Conservation (phyloP, 2,888 invertebrate species). For the Ectemnius lituratus region DNA sequence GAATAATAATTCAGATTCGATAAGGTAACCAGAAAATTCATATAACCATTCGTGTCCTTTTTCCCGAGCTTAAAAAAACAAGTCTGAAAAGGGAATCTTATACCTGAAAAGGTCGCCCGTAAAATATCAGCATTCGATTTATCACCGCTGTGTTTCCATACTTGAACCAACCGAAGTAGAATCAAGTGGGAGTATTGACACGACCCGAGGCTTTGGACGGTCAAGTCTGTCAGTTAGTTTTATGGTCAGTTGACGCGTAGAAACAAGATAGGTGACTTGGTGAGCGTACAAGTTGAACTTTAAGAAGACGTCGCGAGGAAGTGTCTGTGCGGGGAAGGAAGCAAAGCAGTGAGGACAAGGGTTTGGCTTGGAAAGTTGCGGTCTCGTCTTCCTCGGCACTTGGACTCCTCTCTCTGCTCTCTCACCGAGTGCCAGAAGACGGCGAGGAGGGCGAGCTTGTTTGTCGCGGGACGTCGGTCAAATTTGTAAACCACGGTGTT, state of each 20-base stretch:
- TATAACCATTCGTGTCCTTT: too few species aligned
- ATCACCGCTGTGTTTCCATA: too few species aligned
- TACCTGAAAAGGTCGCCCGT: too few species aligned
- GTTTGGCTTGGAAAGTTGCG: neutral
- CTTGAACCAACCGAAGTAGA: too few species aligned
- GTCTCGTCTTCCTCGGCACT: conserved; percentile 9
- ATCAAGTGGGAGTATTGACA: too few species aligned
- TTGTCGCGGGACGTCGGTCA: conserved; percentile 48
- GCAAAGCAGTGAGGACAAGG: too few species aligned
- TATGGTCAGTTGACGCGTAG: conserved; percentile 38
- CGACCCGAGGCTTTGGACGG: neutral
- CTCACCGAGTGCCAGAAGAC: neutral
- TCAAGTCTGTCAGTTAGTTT: conserved; percentile 35
- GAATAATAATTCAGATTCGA: too few species aligned
- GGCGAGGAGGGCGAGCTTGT: conserved; percentile 39
- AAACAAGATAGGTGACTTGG: conserved; percentile 39
- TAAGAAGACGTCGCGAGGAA: conserved; percentile 39
- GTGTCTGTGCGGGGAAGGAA: neutral
- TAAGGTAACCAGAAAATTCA: too few species aligned
- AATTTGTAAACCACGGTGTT: conserved; percentile 56
- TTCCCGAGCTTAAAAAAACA: too few species aligned
- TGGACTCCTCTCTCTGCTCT: conserved; percentile 12
- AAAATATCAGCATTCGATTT: too few species aligned
- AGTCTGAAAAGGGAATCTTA: too few species aligned
- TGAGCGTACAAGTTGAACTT: conserved; percentile 32